Evolutionary conservation across 1,140 invertebrate species (phyloP).

Genomic region (Drosophila trapezifrons): DNA sequence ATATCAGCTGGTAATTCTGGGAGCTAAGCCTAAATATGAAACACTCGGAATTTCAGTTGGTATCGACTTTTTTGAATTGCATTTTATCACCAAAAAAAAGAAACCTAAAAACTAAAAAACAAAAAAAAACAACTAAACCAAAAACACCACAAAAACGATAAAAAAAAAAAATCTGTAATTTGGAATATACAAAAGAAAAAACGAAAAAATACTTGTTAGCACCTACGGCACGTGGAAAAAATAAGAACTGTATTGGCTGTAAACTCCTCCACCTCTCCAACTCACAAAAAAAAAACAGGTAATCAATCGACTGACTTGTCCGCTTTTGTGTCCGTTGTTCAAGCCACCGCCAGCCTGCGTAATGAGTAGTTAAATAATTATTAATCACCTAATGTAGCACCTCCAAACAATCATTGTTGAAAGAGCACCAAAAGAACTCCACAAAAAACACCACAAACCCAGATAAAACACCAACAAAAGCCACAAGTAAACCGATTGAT

Average conservation of each 20-base stretch:
- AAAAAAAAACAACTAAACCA: constrained; percentile 12
- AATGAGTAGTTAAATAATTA: neutral
- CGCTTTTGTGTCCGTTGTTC: constrained; percentile 23
- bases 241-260: constrained; percentile 59
- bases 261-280: constrained; percentile 21
- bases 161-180: constrained; percentile 10
- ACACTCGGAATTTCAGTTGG: constrained; percentile 91
- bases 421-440: neutral
- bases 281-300: constrained; percentile 39
- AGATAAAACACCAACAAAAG: neutral
- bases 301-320: constrained; percentile 42
- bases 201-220: constrained; percentile 18
- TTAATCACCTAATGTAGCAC: constrained; percentile 22
- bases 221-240: constrained; percentile 65
- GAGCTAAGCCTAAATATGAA: constrained; percentile 84
- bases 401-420: neutral
- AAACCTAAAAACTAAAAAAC: constrained; percentile 29
- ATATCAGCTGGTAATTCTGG: constrained; percentile 99
- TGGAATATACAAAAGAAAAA: constrained; percentile 9
- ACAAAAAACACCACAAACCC: constrained; percentile 1
- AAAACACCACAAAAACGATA: constrained; percentile 14
- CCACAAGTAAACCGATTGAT: neutral
- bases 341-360: neutral
- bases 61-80: constrained; percentile 86
- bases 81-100: constrained; percentile 69